These are phyloP conservation scores for Lagria hirta DNA, from an alignment of 2,888 invertebrate species.

Conservation along the genomic window DNA sequence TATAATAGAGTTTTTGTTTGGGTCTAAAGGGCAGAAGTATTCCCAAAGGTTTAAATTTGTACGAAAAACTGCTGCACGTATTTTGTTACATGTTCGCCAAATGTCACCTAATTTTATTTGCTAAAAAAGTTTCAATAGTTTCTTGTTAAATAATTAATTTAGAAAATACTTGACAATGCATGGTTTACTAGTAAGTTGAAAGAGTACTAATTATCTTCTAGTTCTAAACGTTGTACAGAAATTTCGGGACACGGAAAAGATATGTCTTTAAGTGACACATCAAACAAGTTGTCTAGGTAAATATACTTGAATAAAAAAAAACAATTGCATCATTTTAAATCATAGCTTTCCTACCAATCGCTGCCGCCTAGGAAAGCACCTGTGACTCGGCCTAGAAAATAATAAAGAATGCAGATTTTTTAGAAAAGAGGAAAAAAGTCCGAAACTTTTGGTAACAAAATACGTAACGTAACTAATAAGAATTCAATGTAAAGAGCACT, in stretches of 20 bases:
- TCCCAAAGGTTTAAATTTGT: constrained; percentile 72
- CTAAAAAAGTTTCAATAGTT: constrained; percentile 30
- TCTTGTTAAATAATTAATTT: neutral
- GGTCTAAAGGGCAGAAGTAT: constrained; percentile 70
- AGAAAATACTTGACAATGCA: constrained; percentile 24
- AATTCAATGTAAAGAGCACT: too few species aligned
- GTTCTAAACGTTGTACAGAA: neutral
- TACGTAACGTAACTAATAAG: too few species aligned
- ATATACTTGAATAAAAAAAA: neutral
- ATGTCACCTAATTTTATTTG: constrained; percentile 63
- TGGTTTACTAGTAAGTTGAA: constrained; percentile 10
- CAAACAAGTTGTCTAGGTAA: neutral
- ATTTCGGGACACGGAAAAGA: neutral
- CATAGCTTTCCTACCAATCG: neutral
- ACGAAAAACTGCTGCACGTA: constrained; percentile 72
- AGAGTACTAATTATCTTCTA: neutral
- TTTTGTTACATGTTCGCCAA: constrained; percentile 80
- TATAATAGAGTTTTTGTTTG: constrained; percentile 66
- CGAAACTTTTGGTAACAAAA: too few species aligned
- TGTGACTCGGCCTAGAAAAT: too few species aligned
- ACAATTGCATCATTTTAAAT: neutral
- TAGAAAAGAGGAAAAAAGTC: too few species aligned
- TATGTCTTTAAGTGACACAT: neutral
- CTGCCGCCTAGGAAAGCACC: too few species aligned
- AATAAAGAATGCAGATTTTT: too few species aligned